A percentile compares a stretch with the other conserved stretches of the same genome.
Evolutionary conservation across 2,113 vertebrate genomes (phyloP).

Genomic region (Phylloscopus trochilus): DNA sequence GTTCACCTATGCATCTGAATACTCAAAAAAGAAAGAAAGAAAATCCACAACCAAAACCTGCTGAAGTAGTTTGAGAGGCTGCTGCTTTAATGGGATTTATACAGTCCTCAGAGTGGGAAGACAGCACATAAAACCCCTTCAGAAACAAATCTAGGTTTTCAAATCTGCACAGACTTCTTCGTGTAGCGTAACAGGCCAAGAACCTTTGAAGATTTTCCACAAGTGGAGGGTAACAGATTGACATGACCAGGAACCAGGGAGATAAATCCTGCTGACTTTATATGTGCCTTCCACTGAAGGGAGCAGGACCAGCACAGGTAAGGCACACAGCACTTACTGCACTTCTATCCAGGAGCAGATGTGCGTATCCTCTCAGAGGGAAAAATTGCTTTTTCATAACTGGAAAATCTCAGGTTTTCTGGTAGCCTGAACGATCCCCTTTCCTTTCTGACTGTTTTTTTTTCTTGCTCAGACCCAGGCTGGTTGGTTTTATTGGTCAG

Average conservation of each 20-base stretch:
- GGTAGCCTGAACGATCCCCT: not conserved
- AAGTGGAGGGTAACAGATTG: constrained; percentile 36
- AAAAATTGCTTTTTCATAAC: not conserved
- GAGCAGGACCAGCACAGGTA: not conserved
- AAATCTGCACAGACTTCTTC: not conserved
- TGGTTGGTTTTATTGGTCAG: not conserved
- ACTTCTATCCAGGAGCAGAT: not conserved
- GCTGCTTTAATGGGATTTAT: constrained; percentile 58
- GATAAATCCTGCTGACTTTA: not conserved
- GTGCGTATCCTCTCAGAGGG: not conserved
- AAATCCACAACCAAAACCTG: not conserved
- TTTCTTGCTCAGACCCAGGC: not conserved
- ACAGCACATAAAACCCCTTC: not conserved
- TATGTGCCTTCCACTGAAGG: not conserved
- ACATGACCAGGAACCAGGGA: not conserved
- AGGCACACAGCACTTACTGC: not conserved
- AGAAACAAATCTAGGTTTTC: constrained; percentile 44
- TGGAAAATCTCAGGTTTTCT: not conserved
- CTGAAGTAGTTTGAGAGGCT: constrained; percentile 26
- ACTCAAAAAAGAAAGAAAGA: not conserved
- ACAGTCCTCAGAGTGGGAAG: not conserved
- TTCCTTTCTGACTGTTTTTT: not conserved
- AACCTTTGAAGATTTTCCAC: constrained; percentile 50
- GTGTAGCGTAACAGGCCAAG: not conserved
- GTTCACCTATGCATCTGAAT: constrained; percentile 66